These are phyloP conservation scores for Chitala chitala DNA, from an alignment of 2,113 vertebrate species.

Conservation along the genomic window DNA sequence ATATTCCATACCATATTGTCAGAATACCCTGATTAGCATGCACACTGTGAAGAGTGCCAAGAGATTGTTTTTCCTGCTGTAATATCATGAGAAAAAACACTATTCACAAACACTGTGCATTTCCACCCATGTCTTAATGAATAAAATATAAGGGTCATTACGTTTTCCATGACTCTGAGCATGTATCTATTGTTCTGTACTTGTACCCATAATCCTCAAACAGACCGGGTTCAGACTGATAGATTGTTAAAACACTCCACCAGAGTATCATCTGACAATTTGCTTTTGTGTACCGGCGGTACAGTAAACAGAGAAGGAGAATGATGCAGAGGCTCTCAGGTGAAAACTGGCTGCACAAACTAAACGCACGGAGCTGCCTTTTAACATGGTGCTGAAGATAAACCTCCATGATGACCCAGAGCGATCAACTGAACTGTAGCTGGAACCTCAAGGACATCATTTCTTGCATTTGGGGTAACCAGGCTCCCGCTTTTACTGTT, in stretches of 20 bases:
- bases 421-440: neutral
- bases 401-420: neutral
- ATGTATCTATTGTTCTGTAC: neutral
- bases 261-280: neutral
- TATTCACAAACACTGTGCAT: neutral
- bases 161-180: neutral
- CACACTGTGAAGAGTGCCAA: neutral
- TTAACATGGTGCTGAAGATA: no score
- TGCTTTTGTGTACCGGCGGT: neutral
- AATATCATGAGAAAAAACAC: neutral
- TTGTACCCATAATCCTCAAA: neutral
- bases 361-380: no score
- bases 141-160: neutral
- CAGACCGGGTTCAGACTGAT: neutral
- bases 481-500: neutral
- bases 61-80: neutral
- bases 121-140: constrained; percentile 7
- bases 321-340: neutral
- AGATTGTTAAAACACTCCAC: neutral
- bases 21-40: neutral
- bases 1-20: neutral
- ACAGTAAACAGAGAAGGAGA: neutral
- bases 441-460: neutral
- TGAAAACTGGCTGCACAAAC: neutral
- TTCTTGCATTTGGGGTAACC: neutral